phyloP scores from a whole-genome alignment of 2,888 invertebrate species.

The Ectropis crepuscularia region DNA sequence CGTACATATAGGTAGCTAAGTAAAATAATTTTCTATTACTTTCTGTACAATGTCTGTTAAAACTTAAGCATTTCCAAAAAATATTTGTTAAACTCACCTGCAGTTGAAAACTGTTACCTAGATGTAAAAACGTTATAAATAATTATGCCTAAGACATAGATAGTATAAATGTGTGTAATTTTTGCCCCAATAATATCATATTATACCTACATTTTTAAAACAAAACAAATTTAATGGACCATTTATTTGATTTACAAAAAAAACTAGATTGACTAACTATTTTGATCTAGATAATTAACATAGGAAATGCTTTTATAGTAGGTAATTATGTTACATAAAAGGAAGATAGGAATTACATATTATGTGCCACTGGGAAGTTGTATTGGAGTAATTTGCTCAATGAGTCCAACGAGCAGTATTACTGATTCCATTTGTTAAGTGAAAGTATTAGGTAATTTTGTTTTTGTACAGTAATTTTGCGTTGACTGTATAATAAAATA shows the following conservation, averaged over 20 bases:
- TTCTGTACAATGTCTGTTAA: too few relatives aligned
- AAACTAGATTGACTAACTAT: conserved; percentile 14
- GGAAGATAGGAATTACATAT: conserved; percentile 18
- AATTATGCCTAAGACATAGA: background rate
- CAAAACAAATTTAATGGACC: conserved; percentile 26
- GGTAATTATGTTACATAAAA: conserved; percentile 2
- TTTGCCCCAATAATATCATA: conserved; percentile 33
- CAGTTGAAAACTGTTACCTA: too few relatives aligned
- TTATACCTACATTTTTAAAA: conserved; percentile 6
- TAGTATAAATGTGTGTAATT: background rate
- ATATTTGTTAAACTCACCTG: too few relatives aligned
- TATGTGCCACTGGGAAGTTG: conserved; percentile 32
- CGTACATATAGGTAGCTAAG: too few relatives aligned
- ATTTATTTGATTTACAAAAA: conserved; percentile 20
- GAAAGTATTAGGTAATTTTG: too few relatives aligned
- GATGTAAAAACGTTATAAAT: too few relatives aligned
- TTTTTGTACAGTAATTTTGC: too few relatives aligned
- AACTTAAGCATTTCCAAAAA: too few relatives aligned
- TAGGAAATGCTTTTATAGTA: conserved; percentile 2
- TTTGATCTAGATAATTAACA: conserved; percentile 5
- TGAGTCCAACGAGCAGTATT: conserved; percentile 28
- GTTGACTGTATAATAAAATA: too few relatives aligned
- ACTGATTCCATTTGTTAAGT: background rate
- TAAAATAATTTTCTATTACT: too few relatives aligned
- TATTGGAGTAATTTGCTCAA: conserved; percentile 36